phyloP scores from a whole-genome alignment of 2,888 invertebrate species.

The Lathronympha strigana region DNA sequence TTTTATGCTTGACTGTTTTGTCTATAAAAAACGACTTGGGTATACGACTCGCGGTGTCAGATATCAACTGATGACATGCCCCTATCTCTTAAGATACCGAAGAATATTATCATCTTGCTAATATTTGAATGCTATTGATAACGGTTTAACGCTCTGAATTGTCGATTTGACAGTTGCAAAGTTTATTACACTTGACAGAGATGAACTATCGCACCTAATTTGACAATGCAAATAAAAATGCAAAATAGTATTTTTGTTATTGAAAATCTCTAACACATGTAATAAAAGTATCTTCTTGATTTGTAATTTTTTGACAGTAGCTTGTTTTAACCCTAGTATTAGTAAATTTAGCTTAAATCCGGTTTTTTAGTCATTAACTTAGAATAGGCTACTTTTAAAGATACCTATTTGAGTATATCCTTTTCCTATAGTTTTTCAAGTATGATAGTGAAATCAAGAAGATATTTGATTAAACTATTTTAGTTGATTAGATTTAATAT shows the following conservation, averaged over 20 bases:
- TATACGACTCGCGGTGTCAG: neutral
- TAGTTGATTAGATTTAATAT: slow-evolving; percentile 18
- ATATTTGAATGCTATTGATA: neutral
- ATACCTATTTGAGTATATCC: slow-evolving; percentile 4
- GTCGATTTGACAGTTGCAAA: slow-evolving; percentile 5
- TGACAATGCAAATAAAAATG: too few species aligned
- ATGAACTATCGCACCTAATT: too few species aligned
- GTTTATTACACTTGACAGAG: slow-evolving; percentile 20
- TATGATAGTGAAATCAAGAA: slow-evolving; percentile 29
- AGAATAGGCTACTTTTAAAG: slow-evolving; percentile 23
- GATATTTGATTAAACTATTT: slow-evolving; percentile 15
- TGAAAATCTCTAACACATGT: slow-evolving; percentile 21
- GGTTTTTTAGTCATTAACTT: slow-evolving; percentile 23
- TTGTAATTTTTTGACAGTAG: slow-evolving; percentile 14
- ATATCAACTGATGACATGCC: neutral
- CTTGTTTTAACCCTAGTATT: slow-evolving; percentile 18
- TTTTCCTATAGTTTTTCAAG: slow-evolving; percentile 26
- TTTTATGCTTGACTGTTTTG: neutral
- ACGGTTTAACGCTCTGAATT: neutral
- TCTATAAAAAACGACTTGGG: neutral
- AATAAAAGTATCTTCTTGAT: slow-evolving; percentile 36
- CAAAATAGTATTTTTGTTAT: neutral
- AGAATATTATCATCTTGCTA: neutral
- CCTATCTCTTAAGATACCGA: neutral
- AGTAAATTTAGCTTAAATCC: slow-evolving; percentile 7